Evolutionary conservation across 1,140 invertebrate species (phyloP).

Genomic region (Thereuonema tuberculata): DNA sequence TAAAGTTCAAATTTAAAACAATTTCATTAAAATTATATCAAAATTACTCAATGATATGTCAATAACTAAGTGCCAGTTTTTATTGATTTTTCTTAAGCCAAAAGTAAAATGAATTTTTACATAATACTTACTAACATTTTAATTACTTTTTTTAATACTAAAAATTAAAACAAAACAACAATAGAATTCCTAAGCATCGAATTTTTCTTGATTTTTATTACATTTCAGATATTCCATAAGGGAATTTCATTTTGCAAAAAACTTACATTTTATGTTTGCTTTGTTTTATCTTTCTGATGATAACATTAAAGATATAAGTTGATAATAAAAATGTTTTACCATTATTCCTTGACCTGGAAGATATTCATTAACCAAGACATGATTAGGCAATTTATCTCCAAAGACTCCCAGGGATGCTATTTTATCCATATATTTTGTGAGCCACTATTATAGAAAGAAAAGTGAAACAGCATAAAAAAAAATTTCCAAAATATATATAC

Average conservation of each 20-base stretch:
- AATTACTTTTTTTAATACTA: no score
- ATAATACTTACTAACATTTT: no score
- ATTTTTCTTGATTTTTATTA: no score
- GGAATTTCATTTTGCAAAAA: background rate
- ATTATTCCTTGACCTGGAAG: conserved; percentile 81
- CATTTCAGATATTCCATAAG: background rate
- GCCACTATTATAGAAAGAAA: conserved; percentile 48
- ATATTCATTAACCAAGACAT: conserved; percentile 95
- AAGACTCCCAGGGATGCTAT: conserved; percentile 58
- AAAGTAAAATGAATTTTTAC: no score
- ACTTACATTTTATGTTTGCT: background rate
- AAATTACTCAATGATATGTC: no score
- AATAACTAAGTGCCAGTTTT: no score
- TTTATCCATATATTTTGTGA: conserved; percentile 56
- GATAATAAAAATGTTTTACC: conserved; percentile 30
- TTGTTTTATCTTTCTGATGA: background rate
- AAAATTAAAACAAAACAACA: no score
- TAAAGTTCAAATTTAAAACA: no score
- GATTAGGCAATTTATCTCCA: conserved; percentile 61
- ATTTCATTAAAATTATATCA: no score
- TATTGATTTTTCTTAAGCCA: no score
- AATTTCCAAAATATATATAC: no score
- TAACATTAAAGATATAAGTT: background rate
- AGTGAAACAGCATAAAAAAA: background rate
- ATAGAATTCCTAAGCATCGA: no score